Evolutionary conservation across 2,888 invertebrate species (phyloP).

Genomic region (Psylliodes chrysocephalus): DNA sequence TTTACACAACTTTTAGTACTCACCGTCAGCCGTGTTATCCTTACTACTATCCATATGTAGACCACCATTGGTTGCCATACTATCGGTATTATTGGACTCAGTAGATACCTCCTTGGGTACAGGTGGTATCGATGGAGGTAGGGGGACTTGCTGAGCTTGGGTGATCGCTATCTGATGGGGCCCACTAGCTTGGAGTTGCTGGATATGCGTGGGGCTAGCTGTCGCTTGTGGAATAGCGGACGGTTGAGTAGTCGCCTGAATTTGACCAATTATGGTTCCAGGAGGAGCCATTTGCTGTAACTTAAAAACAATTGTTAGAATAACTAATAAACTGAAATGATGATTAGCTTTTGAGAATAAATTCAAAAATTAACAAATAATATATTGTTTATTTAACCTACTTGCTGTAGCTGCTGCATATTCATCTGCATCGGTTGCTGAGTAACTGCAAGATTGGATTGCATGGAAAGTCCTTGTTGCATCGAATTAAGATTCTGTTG

Average conservation of each 20-base stretch:
- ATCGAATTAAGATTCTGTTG: slow-evolving; percentile 66
- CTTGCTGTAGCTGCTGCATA: slow-evolving; percentile 72
- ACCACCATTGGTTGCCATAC: slow-evolving; percentile 31
- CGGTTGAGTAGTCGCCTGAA: slow-evolving; percentile 57
- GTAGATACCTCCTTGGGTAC: slow-evolving; percentile 24
- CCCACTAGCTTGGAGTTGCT: slow-evolving; percentile 51
- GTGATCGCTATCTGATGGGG: slow-evolving; percentile 53
- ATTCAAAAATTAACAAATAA: too few relatives aligned
- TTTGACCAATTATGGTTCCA: slow-evolving; percentile 64
- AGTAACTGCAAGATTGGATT: slow-evolving; percentile 62
- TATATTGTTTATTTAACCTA: slow-evolving; percentile 59
- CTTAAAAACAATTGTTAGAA: slow-evolving; percentile 20
- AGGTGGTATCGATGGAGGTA: slow-evolving; percentile 53
- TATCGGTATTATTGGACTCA: slow-evolving; percentile 30
- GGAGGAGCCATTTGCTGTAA: slow-evolving; percentile 65
- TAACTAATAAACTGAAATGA: too few relatives aligned
- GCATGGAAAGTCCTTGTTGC: slow-evolving; percentile 70
- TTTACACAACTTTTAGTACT: slow-evolving; percentile 33
- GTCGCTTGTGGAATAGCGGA: slow-evolving; percentile 58
- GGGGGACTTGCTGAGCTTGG: slow-evolving; percentile 59
- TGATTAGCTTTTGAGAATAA: too few relatives aligned
- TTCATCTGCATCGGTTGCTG: slow-evolving; percentile 64
- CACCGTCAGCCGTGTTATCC: slow-evolving; percentile 50
- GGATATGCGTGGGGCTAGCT: slow-evolving; percentile 56
- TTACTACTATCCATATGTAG: slow-evolving; percentile 39